A percentile compares a stretch with the other conserved stretches of the same genome.
These are phyloP conservation scores for Ispidina lecontei DNA, from an alignment of 2,797 vertebrate genomes.

Conservation along the genomic window DNA sequence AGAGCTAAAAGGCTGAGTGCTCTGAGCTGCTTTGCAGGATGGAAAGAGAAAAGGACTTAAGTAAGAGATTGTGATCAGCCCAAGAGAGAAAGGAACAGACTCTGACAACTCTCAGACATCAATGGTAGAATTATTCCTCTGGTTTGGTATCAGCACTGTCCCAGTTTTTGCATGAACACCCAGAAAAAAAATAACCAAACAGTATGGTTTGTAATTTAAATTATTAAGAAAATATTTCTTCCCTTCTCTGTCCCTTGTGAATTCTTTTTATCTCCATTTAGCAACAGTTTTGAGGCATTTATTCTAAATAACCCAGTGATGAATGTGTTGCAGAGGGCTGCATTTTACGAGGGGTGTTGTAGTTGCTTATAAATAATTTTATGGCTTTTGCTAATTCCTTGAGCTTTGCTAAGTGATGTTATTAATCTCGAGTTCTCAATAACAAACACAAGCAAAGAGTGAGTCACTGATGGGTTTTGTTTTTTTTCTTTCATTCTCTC, in stretches of 20 bases:
- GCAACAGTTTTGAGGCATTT: background rate
- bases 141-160: background rate
- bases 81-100: background rate
- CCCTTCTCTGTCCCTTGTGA: too few relatives aligned
- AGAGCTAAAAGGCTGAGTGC: rapidly evolving
- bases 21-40: background rate
- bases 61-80: background rate
- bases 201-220: background rate
- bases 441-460: background rate
- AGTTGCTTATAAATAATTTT: constrained; percentile 38
- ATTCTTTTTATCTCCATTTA: background rate
- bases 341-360: background rate
- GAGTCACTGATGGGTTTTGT: background rate
- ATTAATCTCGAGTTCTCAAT: background rate
- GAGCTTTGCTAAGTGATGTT: background rate
- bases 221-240: background rate
- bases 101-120: background rate
- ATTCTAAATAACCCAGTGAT: background rate
- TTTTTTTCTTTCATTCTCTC: background rate
- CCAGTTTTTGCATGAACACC: background rate
- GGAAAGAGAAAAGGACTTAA: background rate
- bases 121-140: background rate
- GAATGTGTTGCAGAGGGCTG: background rate
- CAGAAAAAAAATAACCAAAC: background rate
- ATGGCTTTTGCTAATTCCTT: background rate